Conservation (phyloP, 2,797 vertebrate genomes). For the Etheostoma perlongum region DNA sequence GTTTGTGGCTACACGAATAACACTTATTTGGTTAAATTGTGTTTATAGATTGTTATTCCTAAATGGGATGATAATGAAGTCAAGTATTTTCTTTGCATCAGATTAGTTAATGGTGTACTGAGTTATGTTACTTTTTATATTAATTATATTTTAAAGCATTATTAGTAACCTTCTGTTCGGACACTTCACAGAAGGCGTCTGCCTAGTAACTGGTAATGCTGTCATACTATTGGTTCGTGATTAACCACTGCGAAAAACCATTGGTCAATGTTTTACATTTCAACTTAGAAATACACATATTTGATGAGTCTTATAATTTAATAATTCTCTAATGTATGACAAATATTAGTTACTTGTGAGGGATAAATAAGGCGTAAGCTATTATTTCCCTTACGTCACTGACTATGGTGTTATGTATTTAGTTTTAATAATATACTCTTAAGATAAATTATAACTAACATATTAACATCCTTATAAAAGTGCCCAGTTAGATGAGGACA, state of each 20-base stretch:
- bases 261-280: not conserved
- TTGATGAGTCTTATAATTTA: too few relatives aligned
- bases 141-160: not conserved
- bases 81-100: too few relatives aligned
- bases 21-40: not conserved
- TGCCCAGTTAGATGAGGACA: not conserved
- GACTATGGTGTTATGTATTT: not conserved
- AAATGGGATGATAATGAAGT: not conserved
- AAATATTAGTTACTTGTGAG: not conserved
- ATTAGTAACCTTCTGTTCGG: not conserved
- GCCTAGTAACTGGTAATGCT: conserved; percentile 70
- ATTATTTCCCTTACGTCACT: not conserved
- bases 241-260: not conserved
- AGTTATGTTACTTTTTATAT: not conserved
- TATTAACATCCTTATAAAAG: not conserved
- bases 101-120: too few relatives aligned
- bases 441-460: not conserved
- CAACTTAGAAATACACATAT: not conserved
- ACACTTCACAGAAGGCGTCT: conserved; percentile 28
- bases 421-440: not conserved
- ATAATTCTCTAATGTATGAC: not conserved
- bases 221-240: conserved; percentile 44
- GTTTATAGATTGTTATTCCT: not conserved
- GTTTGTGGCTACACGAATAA: not conserved
- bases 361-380: not conserved